A percentile compares a stretch with the other conserved stretches of the same genome.
Conservation (phyloP, 1,140 invertebrate species). For the Platorchestia sp. region DNA sequence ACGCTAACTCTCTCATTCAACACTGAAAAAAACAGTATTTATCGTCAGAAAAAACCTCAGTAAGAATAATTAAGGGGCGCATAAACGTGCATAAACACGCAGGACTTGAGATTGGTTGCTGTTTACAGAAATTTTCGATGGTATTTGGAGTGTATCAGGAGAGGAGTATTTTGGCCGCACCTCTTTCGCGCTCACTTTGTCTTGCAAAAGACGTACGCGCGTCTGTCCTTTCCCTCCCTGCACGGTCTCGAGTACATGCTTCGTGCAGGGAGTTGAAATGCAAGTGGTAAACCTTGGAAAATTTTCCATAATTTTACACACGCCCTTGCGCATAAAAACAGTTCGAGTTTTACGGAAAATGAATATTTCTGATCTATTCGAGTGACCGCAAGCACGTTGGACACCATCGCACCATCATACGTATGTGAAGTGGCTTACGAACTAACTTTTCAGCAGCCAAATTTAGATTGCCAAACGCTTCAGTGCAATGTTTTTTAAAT, state of each 20-base stretch:
- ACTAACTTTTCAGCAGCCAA: neutral
- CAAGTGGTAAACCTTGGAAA: neutral
- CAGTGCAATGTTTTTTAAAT: neutral
- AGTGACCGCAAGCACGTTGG: neutral
- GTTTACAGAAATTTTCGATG: neutral
- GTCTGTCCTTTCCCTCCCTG: neutral
- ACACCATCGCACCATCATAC: neutral
- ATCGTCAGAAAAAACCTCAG: neutral
- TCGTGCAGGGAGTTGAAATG: neutral
- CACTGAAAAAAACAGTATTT: neutral
- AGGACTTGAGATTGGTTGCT: neutral
- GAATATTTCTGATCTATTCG: neutral
- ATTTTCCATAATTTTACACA: neutral
- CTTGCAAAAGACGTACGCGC: neutral
- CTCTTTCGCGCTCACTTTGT: neutral
- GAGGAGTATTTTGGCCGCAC: neutral
- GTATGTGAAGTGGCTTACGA: neutral
- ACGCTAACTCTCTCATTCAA: too few relatives aligned
- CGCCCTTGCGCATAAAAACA: neutral
- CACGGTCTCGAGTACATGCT: neutral
- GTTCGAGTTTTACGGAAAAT: neutral
- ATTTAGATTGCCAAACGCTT: neutral
- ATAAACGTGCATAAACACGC: neutral
- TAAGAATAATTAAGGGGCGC: neutral
- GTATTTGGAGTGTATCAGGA: neutral